Percentiles rank a stretch among this genome's conserved stretches.
Conservation (phyloP, 2,113 vertebrate species). For the Mobula birostris region DNA sequence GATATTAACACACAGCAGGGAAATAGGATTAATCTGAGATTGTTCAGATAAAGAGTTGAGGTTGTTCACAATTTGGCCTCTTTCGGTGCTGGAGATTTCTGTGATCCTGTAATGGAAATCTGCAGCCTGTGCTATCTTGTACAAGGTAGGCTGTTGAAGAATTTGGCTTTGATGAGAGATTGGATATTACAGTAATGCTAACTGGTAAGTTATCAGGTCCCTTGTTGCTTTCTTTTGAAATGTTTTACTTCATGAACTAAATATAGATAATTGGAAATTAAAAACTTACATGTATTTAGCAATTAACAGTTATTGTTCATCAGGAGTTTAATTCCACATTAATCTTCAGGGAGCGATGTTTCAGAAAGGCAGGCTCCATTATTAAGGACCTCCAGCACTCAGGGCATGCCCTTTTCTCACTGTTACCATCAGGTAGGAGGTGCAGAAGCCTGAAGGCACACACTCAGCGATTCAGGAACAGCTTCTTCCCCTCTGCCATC, state of each 20-base stretch:
- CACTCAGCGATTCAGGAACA: too few relatives aligned
- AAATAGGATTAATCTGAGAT: background rate
- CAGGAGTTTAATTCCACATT: background rate
- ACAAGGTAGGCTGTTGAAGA: background rate
- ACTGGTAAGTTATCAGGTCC: constrained; percentile 39
- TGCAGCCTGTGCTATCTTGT: background rate
- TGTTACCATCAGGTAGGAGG: too few relatives aligned
- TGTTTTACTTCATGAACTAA: constrained; percentile 36
- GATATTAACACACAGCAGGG: background rate
- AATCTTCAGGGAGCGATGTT: background rate
- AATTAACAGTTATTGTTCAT: background rate
- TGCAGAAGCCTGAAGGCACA: too few relatives aligned
- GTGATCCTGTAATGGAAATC: background rate
- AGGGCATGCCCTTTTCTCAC: too few relatives aligned
- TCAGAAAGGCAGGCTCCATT: too few relatives aligned
- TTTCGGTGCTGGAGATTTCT: background rate
- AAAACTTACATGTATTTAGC: background rate
- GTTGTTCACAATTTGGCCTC: background rate
- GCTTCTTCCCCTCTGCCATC: too few relatives aligned
- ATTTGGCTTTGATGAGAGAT: background rate
- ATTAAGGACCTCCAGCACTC: too few relatives aligned
- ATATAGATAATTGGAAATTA: background rate
- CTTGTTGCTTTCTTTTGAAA: constrained; percentile 42
- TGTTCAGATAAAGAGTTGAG: background rate
- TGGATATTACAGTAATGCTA: constrained; percentile 42